Evolutionary conservation across 2,113 vertebrate genomes (phyloP), one percentile per base, ranked within the genome.

Genomic region (Solea solea): DNA sequence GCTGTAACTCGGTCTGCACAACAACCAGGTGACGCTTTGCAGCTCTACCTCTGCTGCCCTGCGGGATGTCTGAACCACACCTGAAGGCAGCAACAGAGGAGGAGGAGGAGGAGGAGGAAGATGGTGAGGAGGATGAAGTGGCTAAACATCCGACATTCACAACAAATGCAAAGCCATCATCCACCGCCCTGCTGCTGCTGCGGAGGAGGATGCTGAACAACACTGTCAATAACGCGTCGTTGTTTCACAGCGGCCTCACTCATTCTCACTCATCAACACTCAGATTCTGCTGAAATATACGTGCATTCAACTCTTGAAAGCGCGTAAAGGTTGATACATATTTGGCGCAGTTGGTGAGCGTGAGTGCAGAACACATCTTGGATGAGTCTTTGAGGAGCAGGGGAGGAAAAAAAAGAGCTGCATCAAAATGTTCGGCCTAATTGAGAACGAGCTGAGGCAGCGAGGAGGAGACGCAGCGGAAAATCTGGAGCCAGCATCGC

Each of bases 61-160:
- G 81, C 83, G 78, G 86, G 82, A 78, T 84, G 80, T 58, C 55
- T 62, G 83, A 87, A 86, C 89, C 89, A 87, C 90, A 90, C 89
- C 90, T 91, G 91, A 84, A 81, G 83, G 64, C 56, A 64, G 72
- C 49, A 15, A 53, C 58, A 15, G 50, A 34, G 27, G 64, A 65
- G 64, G 58, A 59, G 21, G 52, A 45, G 42, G 62, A 21, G 25
- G 63, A 45, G 53, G 63, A 50, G 12, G 34, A 28, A n/a, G 28
- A 3, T 34, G 57, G 70, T 13, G 54, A 34, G 34, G 60, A n/a
- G 40, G 8, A 27, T 39, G 56, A 45, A 63, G 34, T 34, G 34
- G 34, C 34, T 34, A 34, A 76, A 76, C 60, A 60, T 44, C 56
- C 34, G 34, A 34, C 34, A 34, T 3, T 34, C 5, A 34, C 34